Percentiles rank a stretch among this genome's conserved stretches.
Conservation (phyloP, 1,140 invertebrate species). For the Macrobrachium rosenbergii region DNA sequence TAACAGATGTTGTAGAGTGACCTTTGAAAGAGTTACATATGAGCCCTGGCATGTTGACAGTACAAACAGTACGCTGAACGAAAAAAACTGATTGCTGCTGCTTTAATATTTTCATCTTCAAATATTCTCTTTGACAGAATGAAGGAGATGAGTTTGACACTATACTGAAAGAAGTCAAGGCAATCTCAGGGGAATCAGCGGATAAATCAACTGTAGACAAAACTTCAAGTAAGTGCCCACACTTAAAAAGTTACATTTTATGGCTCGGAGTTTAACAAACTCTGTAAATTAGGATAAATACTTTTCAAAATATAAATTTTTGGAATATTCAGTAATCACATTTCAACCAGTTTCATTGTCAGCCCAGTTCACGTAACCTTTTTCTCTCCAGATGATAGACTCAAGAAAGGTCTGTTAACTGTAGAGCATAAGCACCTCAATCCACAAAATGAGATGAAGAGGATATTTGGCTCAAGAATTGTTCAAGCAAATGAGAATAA, state of each 20-base stretch:
- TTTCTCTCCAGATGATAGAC: constrained; percentile 54
- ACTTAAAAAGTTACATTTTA: too few relatives aligned
- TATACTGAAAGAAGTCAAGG: constrained; percentile 81
- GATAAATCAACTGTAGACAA: constrained; percentile 18
- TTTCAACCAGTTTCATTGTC: neutral
- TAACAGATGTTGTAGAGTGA: too few relatives aligned
- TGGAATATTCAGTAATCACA: neutral
- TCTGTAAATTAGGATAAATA: too few relatives aligned
- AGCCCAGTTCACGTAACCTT: neutral
- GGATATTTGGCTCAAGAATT: constrained; percentile 87
- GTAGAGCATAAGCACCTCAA: constrained; percentile 84
- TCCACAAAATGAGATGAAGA: constrained; percentile 85
- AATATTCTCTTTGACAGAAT: constrained; percentile 34
- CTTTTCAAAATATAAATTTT: neutral
- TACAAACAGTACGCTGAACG: too few relatives aligned
- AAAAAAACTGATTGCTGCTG: too few relatives aligned
- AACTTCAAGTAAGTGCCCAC: constrained; percentile 29
- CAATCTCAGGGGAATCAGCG: constrained; percentile 76
- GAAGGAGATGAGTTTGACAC: constrained; percentile 81
- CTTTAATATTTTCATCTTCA: neutral
- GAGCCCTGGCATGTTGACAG: too few relatives aligned
- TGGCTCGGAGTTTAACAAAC: too few relatives aligned
- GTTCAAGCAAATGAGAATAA: constrained; percentile 79
- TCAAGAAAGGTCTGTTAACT: constrained; percentile 71
- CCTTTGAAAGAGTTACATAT: too few relatives aligned